Evolutionary conservation across 2,888 invertebrate genomes (phyloP).

Genomic region (Agrochola litura): DNA sequence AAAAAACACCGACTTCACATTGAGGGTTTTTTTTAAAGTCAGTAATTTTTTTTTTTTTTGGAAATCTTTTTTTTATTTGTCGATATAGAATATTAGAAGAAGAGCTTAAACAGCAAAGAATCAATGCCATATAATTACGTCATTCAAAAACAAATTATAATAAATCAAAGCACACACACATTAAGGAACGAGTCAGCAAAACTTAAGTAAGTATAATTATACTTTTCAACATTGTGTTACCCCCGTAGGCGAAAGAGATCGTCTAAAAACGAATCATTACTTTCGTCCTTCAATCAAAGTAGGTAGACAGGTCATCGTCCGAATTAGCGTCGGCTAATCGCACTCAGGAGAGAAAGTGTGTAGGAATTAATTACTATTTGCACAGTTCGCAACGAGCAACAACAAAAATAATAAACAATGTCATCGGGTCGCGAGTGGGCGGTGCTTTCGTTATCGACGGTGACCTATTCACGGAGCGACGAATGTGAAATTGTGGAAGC

Average conservation of each 20-base stretch:
- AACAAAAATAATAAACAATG: slow-evolving; percentile 84
- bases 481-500: slow-evolving; percentile 19
- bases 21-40: too few relatives aligned
- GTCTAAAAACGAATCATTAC: slow-evolving; percentile 63
- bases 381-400: slow-evolving; percentile 76
- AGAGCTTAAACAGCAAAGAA: not conserved
- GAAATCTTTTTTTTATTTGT: too few relatives aligned
- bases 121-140: slow-evolving; percentile 42
- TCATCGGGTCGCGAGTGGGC: slow-evolving; percentile 82
- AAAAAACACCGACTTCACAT: too few relatives aligned
- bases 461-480: slow-evolving; percentile 44
- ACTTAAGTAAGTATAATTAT: slow-evolving; percentile 36
- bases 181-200: slow-evolving; percentile 31
- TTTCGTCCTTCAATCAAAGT: slow-evolving; percentile 77
- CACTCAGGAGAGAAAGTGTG: slow-evolving; percentile 81
- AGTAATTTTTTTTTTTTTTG: too few relatives aligned
- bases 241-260: slow-evolving; percentile 63
- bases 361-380: slow-evolving; percentile 86
- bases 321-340: slow-evolving; percentile 74
- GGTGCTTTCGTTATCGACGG: slow-evolving; percentile 64
- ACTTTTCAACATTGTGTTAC: slow-evolving; percentile 33
- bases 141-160: slow-evolving; percentile 22
- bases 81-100: not conserved
- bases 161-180: slow-evolving; percentile 34
- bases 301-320: slow-evolving; percentile 81